Percentiles rank a stretch among this genome's conserved stretches.
Evolutionary conservation across 2,888 invertebrate species (phyloP).

Genomic region (Lithophane leautieri): DNA sequence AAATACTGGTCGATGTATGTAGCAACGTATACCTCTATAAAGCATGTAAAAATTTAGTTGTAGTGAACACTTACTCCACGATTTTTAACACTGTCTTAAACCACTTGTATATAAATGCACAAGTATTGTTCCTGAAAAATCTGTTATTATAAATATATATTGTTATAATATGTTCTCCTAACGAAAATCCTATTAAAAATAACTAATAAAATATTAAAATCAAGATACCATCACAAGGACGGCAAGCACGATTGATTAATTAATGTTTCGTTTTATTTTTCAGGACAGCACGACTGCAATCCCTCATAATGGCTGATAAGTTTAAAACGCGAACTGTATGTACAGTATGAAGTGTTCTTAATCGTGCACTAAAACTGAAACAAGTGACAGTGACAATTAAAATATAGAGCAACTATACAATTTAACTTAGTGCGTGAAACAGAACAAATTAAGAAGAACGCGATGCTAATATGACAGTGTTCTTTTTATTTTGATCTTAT

Average conservation of each 20-base stretch:
- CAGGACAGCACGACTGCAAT: slow-evolving; percentile 74
- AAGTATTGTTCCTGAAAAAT: neutral
- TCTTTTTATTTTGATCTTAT: slow-evolving; percentile 82
- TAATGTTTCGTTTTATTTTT: slow-evolving; percentile 54
- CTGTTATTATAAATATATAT: neutral
- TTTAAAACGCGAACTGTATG: slow-evolving; percentile 14
- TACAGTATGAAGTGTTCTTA: slow-evolving; percentile 14
- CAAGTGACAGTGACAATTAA: slow-evolving; percentile 49
- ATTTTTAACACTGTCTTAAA: neutral
- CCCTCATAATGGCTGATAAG: slow-evolving; percentile 53
- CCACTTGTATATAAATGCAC: slow-evolving; percentile 33
- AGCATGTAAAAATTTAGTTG: neutral
- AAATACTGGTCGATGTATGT: neutral
- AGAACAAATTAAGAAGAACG: slow-evolving; percentile 81
- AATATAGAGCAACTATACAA: slow-evolving; percentile 23
- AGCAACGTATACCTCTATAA: neutral
- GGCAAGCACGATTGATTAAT: neutral
- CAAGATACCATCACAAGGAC: neutral
- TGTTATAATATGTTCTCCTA: neutral
- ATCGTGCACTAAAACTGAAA: neutral
- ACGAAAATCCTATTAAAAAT: neutral
- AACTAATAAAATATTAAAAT: neutral
- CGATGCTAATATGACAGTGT: slow-evolving; percentile 62
- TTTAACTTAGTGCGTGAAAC: slow-evolving; percentile 28
- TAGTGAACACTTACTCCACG: neutral